Percentiles rank a stretch among this genome's conserved stretches.
These are phyloP conservation scores for Pollenia griseotomentosa DNA, from an alignment of 2,888 invertebrate species.

Conservation along the genomic window DNA sequence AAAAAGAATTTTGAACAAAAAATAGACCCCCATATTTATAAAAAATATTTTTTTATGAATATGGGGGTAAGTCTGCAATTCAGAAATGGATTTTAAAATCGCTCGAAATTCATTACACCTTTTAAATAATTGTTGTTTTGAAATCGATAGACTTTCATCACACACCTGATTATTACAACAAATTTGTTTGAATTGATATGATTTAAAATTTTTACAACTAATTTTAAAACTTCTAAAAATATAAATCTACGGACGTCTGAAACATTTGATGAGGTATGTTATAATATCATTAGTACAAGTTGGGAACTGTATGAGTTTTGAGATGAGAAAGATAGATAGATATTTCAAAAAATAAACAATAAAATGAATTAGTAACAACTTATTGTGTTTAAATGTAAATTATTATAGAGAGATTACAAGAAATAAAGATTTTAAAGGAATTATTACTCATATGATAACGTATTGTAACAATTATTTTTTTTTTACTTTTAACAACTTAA, in stretches of 20 bases:
- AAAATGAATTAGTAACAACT: slow-evolving; percentile 8
- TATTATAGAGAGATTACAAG: not conserved
- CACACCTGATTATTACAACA: not conserved
- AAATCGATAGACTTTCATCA: too few species aligned
- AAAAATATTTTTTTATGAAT: too few species aligned
- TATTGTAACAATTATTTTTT: too few species aligned
- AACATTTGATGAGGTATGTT: slow-evolving; percentile 20
- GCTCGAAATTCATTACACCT: too few species aligned
- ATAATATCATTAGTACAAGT: slow-evolving; percentile 4
- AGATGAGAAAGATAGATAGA: not conserved
- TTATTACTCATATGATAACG: not conserved
- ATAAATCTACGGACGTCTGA: not conserved
- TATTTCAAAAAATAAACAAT: not conserved
- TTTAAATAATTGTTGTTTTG: too few species aligned
- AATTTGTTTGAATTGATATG: slow-evolving; percentile 8
- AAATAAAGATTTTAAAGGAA: not conserved
- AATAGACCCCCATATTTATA: too few species aligned
- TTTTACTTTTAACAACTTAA: too few species aligned
- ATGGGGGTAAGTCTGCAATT: too few species aligned
- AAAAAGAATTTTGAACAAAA: too few species aligned
- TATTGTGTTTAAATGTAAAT: not conserved
- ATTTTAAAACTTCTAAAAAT: slow-evolving; percentile 1
- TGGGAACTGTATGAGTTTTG: slow-evolving; percentile 9
- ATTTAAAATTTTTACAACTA: slow-evolving; percentile 8
- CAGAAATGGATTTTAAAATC: too few species aligned